Base-by-base conservation (phyloP, 2,113 vertebrate species). In the Pteruthius melanotis region DNA sequence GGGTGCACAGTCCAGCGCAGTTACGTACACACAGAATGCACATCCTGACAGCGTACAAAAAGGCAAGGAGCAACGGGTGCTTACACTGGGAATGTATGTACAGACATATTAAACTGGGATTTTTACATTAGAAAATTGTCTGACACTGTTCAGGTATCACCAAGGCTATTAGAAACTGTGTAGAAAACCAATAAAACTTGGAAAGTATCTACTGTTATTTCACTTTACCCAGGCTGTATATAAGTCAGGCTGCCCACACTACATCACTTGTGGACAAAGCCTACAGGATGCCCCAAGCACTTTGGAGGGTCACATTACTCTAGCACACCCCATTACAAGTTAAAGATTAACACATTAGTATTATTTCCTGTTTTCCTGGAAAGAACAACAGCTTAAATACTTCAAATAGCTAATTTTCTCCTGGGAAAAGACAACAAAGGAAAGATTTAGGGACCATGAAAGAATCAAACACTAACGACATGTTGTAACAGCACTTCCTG, bases 111-210 rank as follows among this genome's bases (percentile, higher is more conserved):
- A 71, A 90, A 83, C 5, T 1, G 12, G 83, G 75, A 78, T 44
- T 4, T 71, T 90, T 80, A 94, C 92, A 95, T 94, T 88, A 97
- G 87, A 95, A 96, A 86, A 94, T 66, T 60, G 54, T n/a, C 91
- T 92, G 90, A 64, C 20, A 13, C 64, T 69, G 16, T 37, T 87
- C 35, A 35, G 8, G 40, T 75, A 63, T 74, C 79, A 63, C 74
- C 93, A 53, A 83, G 40, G 59, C 82, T 89, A 50, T 64, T 91
- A 91, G 86, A 87, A 96, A 93, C 30, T 3, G 28, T 52, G 45
- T 97, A 96, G 84, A 96, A 97, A 97, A 97, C 90, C 87, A 96
- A 94, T 93, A 95, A 90, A 95, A 95, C 94, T 96, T 95, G 88
- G 86, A 91, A 92, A 94, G 54, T 50, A 90, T 63, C 88, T 68